A percentile compares a stretch with the other conserved stretches of the same genome.
Conservation (phyloP, 2,113 vertebrate species). For the Cichladusa arquata region DNA sequence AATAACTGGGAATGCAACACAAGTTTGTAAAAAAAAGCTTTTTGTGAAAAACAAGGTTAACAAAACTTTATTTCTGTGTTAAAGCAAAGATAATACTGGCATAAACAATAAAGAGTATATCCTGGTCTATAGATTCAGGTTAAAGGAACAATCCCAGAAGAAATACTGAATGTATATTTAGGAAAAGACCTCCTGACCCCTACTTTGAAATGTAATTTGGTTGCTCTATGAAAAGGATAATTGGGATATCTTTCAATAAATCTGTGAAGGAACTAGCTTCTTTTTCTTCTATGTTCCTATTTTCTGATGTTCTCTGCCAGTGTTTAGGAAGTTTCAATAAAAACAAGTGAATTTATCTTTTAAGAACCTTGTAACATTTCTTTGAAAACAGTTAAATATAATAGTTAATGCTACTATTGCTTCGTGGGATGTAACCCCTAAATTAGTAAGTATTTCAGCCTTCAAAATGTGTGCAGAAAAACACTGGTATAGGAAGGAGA, state of each 20-base stretch:
- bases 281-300: neutral
- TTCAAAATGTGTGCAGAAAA: neutral
- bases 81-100: neutral
- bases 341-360: neutral
- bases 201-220: neutral
- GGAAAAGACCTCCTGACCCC: neutral
- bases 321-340: neutral
- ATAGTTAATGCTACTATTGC: neutral
- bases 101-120: neutral
- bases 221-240: neutral
- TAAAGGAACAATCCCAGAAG: neutral
- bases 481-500: neutral
- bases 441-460: neutral
- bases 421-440: neutral
- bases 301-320: neutral
- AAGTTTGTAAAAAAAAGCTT: neutral
- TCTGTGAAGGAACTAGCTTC: neutral
- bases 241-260: neutral
- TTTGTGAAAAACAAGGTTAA: neutral
- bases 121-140: neutral
- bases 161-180: neutral
- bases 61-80: neutral
- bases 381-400: neutral
- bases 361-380: neutral
- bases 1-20: neutral